Base-by-base conservation (phyloP, 2,797 vertebrate genomes). In the Euphonia xanthogaster region DNA sequence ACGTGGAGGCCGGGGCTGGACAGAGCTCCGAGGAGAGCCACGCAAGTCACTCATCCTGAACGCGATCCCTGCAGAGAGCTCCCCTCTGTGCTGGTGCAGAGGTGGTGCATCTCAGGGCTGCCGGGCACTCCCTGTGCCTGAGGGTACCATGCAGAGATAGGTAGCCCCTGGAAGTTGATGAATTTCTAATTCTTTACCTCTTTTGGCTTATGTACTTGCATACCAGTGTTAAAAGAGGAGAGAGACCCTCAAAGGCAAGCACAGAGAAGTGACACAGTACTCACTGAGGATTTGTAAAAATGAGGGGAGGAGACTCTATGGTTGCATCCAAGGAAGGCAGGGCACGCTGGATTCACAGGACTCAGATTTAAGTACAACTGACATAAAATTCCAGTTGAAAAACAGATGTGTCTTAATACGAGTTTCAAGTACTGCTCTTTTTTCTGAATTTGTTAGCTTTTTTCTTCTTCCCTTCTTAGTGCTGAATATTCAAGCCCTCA, bases 261-360 rank as follows among this genome's bases (percentile, higher is more conserved):
- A 0, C 2, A 48, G 60, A 35, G 45, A 61, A 47, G 47, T 37
- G 58, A 40, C 67, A 33, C 12, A 31, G 21, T 62, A 16, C 37
- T 72, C 28, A 9, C 8, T 60, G 58, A 47, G 7, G 67, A 55
- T 55, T 73, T 86, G 47, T 74, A 17, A 66, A 72, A 92, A 39
- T 0, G 0, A 7, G 11, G 7, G 16, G 16, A 50, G 9, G 12
- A 86, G 68, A 86, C 31, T 31, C 70, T 1, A 0, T n/a, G 14
- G 4, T 27, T 87, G 35, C 14, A 25, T 54, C 10, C 73, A 51
- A 48, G 63, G 82, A 76, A 88, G 55, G 53, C 28, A 71, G 55
- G 44, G 22, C 33, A 40, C 12, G 12, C 21, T 35, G 44, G 11
- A 57, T 75, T 84, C 40, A 58, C 47, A 44, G 54, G 40, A 68